A percentile compares a stretch with the other conserved stretches of the same genome.
phyloP scores from a whole-genome alignment of 2,797 vertebrate species.

The Argentina silus region DNA sequence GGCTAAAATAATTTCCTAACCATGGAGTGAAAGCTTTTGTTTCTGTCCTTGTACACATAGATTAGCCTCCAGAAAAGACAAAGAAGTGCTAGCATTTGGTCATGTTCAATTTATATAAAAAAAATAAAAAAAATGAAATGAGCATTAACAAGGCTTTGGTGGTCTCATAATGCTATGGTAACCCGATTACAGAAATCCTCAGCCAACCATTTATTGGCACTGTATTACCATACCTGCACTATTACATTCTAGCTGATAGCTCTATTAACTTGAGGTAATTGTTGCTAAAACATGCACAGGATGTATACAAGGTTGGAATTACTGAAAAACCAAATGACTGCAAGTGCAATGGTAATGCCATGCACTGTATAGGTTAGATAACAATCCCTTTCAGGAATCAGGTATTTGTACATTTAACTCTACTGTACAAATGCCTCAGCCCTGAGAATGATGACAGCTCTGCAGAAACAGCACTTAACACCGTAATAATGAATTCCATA shows the following conservation, averaged over 20 bases:
- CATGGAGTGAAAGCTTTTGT: background rate
- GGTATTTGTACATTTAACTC: conserved; percentile 62
- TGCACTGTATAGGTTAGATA: conserved; percentile 63
- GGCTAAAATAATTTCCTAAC: conserved; percentile 18
- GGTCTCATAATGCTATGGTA: background rate
- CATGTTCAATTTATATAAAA: background rate
- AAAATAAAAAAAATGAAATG: conserved; percentile 10
- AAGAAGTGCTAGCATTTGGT: background rate
- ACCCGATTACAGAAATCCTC: background rate
- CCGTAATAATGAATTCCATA: conserved; percentile 55
- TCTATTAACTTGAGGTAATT: conserved; percentile 1
- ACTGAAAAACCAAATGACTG: conserved; percentile 54
- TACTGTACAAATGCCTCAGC: conserved; percentile 65
- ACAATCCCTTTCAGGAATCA: conserved; percentile 55
- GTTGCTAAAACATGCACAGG: conserved; percentile 61
- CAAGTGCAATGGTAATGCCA: conserved; percentile 71
- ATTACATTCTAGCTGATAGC: background rate
- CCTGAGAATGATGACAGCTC: conserved; percentile 70
- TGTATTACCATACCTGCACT: background rate
- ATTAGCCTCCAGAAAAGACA: background rate
- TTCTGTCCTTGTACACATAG: too few species aligned
- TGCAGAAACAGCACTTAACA: conserved; percentile 53
- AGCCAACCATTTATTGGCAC: background rate
- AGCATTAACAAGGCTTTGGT: conserved; percentile 18
- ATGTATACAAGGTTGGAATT: conserved; percentile 41